Evolutionary conservation across 2,888 invertebrate genomes (phyloP).

Genomic region (Phengaris alcon): DNA sequence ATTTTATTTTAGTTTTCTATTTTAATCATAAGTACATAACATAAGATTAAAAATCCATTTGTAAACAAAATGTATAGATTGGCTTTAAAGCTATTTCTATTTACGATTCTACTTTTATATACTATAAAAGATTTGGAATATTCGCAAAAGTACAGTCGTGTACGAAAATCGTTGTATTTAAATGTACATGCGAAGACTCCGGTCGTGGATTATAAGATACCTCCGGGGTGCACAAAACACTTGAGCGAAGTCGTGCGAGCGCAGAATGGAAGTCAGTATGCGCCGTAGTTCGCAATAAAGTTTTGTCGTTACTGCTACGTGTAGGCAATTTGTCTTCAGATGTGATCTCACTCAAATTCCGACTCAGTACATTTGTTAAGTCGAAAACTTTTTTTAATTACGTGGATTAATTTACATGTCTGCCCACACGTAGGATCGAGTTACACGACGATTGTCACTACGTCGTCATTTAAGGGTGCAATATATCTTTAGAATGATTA

Average conservation of each 20-base stretch:
- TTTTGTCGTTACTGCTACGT: constrained; percentile 35
- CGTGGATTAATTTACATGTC: not conserved
- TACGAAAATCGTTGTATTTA: constrained; percentile 30
- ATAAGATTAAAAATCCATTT: not conserved
- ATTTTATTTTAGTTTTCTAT: too few relatives aligned
- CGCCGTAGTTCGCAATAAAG: constrained; percentile 36
- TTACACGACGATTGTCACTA: not conserved
- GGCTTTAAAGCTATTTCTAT: not conserved
- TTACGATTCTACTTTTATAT: not conserved
- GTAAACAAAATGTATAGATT: not conserved
- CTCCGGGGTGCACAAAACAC: constrained; percentile 37
- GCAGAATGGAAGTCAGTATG: constrained; percentile 33
- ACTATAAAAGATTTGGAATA: not conserved
- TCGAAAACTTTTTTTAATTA: constrained; percentile 23
- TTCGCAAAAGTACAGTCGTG: constrained; percentile 22
- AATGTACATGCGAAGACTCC: constrained; percentile 19
- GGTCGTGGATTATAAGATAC: constrained; percentile 32
- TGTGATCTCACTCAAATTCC: constrained; percentile 31
- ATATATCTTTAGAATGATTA: too few relatives aligned
- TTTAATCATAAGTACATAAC: too few relatives aligned
- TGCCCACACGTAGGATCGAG: not conserved
- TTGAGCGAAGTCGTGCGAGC: constrained; percentile 34
- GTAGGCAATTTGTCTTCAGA: constrained; percentile 32
- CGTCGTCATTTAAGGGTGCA: too few relatives aligned
- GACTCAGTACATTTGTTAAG: constrained; percentile 20